Evolutionary conservation across 2,888 invertebrate species (phyloP).

Genomic region (Hecatera dysodea): DNA sequence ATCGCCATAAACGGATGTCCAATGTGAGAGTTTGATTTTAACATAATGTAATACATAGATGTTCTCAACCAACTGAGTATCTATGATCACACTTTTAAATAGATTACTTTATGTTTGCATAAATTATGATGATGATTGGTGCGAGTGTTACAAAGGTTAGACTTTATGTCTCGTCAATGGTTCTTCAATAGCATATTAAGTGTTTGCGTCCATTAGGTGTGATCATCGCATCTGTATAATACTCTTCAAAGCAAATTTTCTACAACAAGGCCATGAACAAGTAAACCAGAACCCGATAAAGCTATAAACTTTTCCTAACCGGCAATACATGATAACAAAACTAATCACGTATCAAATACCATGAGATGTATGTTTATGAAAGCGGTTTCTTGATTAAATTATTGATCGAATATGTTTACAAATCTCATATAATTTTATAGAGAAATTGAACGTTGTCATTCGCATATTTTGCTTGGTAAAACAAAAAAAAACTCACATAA

Average conservation of each 20-base stretch:
- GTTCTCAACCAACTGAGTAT: constrained; percentile 6
- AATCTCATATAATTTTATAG: constrained; percentile 13
- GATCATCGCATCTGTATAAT: constrained; percentile 6
- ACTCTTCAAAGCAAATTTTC: background rate
- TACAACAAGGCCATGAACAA: background rate
- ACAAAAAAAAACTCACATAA: constrained; percentile 22
- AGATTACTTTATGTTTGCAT: constrained; percentile 36
- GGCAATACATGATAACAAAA: constrained; percentile 5
- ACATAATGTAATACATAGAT: constrained; percentile 26
- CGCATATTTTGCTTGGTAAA: constrained; percentile 15
- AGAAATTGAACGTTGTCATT: constrained; percentile 23
- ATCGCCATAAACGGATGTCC: constrained; percentile 23
- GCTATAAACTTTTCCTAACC: background rate
- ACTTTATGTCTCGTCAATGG: constrained; percentile 22
- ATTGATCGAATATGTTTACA: constrained; percentile 16
- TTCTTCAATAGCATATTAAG: constrained; percentile 24
- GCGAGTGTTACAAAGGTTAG: constrained; percentile 27
- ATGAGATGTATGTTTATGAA: constrained; percentile 26
- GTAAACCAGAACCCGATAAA: constrained; percentile 1
- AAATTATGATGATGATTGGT: constrained; percentile 24
- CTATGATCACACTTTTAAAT: constrained; percentile 41
- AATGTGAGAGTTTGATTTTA: constrained; percentile 38
- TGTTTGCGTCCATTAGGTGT: constrained; percentile 31
- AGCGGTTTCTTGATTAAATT: constrained; percentile 15
- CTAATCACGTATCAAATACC: constrained; percentile 10